Percentiles rank a stretch among this genome's conserved stretches.
phyloP scores from a whole-genome alignment of 2,797 vertebrate species.

The Sphenodon punctatus region DNA sequence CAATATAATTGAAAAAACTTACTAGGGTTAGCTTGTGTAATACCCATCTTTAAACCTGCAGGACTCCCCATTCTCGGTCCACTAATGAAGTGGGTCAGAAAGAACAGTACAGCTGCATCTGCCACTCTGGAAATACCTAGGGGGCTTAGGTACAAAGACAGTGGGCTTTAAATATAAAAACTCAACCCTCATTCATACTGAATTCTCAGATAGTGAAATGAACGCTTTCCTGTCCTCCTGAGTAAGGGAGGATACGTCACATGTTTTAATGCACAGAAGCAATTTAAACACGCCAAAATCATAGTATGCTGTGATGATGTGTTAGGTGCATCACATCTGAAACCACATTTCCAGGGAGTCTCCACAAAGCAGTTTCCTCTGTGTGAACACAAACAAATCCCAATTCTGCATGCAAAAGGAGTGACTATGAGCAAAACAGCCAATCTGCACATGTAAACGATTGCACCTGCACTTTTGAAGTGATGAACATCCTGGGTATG shows the following conservation, averaged over 20 bases:
- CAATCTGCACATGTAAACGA: not conserved
- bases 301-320: not conserved
- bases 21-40: not conserved
- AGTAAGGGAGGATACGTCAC: too few relatives aligned
- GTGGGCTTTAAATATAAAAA: not conserved
- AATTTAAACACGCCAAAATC: not conserved
- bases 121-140: not conserved
- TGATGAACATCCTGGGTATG: not conserved
- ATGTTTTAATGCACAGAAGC: too few relatives aligned
- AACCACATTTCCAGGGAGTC: not conserved
- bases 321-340: not conserved
- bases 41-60: conserved; percentile 27
- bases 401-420: not conserved
- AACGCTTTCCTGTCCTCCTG: too few relatives aligned
- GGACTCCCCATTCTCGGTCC: conserved; percentile 4
- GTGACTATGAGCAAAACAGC: not conserved
- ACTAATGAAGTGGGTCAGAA: not conserved
- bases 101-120: conserved; percentile 19
- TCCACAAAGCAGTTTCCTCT: too few relatives aligned
- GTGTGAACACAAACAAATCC: not conserved
- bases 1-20: not conserved
- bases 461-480: not conserved
- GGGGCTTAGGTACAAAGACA: not conserved
- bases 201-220: too few relatives aligned
- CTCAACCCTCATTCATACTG: not conserved